Percentiles rank a stretch among this genome's conserved stretches.
Evolutionary conservation across 1,140 invertebrate genomes (phyloP).

Genomic region (Atta cephalotes): DNA sequence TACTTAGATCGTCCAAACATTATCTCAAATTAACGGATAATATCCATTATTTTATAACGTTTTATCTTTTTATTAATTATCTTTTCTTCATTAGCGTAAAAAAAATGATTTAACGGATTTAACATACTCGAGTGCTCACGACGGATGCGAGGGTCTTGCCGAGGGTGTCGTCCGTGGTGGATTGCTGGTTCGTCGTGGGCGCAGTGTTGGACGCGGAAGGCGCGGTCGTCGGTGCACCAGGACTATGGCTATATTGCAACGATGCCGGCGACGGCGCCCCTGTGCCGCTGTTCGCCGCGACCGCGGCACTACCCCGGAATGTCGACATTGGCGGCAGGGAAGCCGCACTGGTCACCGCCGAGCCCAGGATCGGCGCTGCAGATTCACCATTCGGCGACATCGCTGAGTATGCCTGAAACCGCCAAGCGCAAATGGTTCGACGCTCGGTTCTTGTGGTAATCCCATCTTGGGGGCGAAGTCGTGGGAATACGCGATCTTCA

Average conservation of each 20-base stretch:
- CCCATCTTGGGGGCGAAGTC: slow-evolving; percentile 1
- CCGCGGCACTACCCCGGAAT: slow-evolving; percentile 90
- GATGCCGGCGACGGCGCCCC: slow-evolving; percentile 88
- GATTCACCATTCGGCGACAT: slow-evolving; percentile 87
- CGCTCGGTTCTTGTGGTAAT: slow-evolving; percentile 39
- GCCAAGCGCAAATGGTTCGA: slow-evolving; percentile 49
- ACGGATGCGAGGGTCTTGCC: slow-evolving; percentile 93
- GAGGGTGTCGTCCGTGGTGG: slow-evolving; percentile 90
- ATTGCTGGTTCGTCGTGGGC: slow-evolving; percentile 86
- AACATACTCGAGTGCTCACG: slow-evolving; percentile 85
- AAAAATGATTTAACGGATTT: neutral
- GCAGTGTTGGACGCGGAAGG: slow-evolving; percentile 84
- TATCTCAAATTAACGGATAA: neutral
- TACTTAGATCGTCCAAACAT: neutral
- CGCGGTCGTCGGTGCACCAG: slow-evolving; percentile 85
- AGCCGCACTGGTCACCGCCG: slow-evolving; percentile 87
- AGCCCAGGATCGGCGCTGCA: slow-evolving; percentile 85
- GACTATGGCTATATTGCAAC: slow-evolving; percentile 86
- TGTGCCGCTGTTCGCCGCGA: slow-evolving; percentile 83
- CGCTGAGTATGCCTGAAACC: slow-evolving; percentile 87
- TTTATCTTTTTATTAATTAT: neutral
- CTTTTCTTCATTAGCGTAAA: neutral
- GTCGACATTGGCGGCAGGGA: slow-evolving; percentile 97
- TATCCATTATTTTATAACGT: neutral
- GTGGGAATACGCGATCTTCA: slow-evolving; percentile 27